Evolutionary conservation across 1,140 invertebrate species (phyloP).

Genomic region (Drosophila obscura): DNA sequence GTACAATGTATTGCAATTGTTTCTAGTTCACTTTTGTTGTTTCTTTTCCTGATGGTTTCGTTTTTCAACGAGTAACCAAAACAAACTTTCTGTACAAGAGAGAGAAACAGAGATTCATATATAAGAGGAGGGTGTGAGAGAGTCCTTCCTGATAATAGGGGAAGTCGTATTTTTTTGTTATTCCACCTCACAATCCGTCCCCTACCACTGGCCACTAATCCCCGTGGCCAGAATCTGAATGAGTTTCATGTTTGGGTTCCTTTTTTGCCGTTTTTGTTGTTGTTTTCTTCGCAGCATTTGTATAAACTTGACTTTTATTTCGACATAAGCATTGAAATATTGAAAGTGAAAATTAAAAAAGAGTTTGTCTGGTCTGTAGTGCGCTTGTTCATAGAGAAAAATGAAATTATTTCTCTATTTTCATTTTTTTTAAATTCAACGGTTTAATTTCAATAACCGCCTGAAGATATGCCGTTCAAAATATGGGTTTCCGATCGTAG

Average conservation of each 20-base stretch:
- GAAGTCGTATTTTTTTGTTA: constrained; percentile 63
- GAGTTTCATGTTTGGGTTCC: constrained; percentile 54
- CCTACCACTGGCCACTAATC: no score
- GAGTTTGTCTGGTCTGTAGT: no score
- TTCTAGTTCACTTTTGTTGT: no score
- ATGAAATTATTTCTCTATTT: no score
- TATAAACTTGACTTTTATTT: constrained; percentile 78
- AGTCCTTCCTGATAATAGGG: constrained; percentile 61
- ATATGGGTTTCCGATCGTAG: no score
- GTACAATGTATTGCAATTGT: constrained; percentile 42
- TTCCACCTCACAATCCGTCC: no score
- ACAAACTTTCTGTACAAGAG: constrained; percentile 10
- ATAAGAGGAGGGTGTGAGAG: not conserved
- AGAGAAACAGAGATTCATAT: not conserved
- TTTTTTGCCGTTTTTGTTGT: constrained; percentile 35
- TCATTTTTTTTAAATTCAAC: no score
- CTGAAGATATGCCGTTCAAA: no score
- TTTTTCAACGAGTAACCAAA: constrained; percentile 24
- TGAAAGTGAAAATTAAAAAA: no score
- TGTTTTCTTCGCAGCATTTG: constrained; percentile 65
- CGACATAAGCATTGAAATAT: constrained; percentile 12
- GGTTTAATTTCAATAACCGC: no score
- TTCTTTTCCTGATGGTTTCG: not conserved
- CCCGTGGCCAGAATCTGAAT: no score
- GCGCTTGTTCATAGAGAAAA: no score